Conservation (phyloP, 1,140 invertebrate genomes). For the Drosophila oshimai region DNA sequence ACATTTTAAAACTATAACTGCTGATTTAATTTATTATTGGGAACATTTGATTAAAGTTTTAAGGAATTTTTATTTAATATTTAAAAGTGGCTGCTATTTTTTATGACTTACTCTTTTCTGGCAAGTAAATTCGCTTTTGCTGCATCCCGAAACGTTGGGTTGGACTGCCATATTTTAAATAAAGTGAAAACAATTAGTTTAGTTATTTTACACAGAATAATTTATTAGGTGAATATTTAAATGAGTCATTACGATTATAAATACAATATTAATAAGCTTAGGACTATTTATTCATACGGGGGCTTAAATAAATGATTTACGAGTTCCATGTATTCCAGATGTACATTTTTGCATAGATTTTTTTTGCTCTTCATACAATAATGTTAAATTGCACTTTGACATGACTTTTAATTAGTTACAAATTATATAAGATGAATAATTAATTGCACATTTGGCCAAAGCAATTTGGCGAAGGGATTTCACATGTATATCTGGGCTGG, state of each 20-base stretch:
- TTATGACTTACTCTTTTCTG: no score
- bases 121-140: no score
- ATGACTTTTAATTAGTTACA: conserved; percentile 39
- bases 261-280: conserved; percentile 15
- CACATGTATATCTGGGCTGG: conserved; percentile 31
- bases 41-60: no score
- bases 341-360: background rate
- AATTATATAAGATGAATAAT: conserved; percentile 49
- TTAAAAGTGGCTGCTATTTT: no score
- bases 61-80: no score
- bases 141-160: no score
- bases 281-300: background rate
- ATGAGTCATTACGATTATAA: background rate
- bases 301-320: background rate
- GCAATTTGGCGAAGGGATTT: conserved; percentile 58
- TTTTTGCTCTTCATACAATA: background rate
- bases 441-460: conserved; percentile 63
- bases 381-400: conserved; percentile 21
- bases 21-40: background rate
- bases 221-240: conserved; percentile 28
- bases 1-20: conserved; percentile 33
- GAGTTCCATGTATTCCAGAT: background rate
- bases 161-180: background rate
- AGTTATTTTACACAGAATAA: conserved; percentile 30
- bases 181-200: background rate